Evolutionary conservation across 2,113 vertebrate genomes (phyloP).

Genomic region (Oncorhynchus nerka): DNA sequence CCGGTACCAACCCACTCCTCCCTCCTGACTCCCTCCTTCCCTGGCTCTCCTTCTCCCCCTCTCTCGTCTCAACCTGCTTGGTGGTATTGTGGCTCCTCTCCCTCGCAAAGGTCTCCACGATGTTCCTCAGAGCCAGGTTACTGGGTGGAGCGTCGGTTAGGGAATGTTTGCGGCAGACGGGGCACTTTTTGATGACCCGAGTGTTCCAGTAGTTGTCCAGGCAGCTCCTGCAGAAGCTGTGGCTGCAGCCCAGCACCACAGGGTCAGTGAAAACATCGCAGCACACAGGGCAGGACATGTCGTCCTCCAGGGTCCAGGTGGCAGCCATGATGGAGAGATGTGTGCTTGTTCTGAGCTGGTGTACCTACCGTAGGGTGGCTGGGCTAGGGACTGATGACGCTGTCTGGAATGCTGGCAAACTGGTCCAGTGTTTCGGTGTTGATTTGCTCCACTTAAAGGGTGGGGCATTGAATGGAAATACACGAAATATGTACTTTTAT

Average conservation of each 20-base stretch:
- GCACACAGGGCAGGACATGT: constrained; percentile 30
- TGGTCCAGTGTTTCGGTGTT: background rate
- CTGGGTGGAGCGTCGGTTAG: background rate
- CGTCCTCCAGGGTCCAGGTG: constrained; percentile 9
- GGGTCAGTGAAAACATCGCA: constrained; percentile 26
- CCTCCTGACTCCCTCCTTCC: background rate
- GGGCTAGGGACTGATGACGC: background rate
- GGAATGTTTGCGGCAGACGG: constrained; percentile 10
- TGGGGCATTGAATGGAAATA: no score
- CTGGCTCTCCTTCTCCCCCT: no score
- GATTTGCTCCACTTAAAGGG: no score
- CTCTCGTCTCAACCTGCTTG: no score
- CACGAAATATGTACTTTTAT: no score
- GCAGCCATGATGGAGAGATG: constrained; percentile 2
- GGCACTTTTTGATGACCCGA: background rate
- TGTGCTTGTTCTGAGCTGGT: background rate
- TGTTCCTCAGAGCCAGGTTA: constrained; percentile 35
- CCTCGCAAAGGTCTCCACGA: constrained; percentile 21
- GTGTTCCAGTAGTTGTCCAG: constrained; percentile 16
- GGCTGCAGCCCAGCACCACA: constrained; percentile 32
- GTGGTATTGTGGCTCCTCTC: background rate
- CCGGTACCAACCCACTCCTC: background rate
- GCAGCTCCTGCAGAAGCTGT: constrained; percentile 40
- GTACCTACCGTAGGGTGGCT: background rate
- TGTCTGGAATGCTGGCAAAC: background rate